Evolutionary conservation across 1,140 invertebrate species (phyloP).

Genomic region (Drosophila virilis): DNA sequence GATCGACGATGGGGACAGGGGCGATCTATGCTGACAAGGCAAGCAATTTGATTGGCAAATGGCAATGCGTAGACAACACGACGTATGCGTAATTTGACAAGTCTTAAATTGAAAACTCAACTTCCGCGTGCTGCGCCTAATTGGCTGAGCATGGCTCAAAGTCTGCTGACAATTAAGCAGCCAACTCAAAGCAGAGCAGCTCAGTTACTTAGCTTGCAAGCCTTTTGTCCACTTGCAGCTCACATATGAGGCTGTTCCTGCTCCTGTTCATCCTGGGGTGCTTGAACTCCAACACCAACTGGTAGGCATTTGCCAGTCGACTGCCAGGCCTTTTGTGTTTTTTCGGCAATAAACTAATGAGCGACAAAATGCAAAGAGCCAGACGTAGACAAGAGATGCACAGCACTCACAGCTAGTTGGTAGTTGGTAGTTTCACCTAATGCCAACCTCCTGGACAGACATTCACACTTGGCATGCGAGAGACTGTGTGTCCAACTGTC

Average conservation of each 20-base stretch:
- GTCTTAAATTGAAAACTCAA: constrained; percentile 61
- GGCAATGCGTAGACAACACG: constrained; percentile 61
- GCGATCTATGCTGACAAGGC: constrained; percentile 72
- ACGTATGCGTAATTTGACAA: constrained; percentile 79
- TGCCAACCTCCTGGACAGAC: background rate
- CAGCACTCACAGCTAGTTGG: background rate
- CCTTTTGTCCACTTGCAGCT: constrained; percentile 35
- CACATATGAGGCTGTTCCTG: background rate
- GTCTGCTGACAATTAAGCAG: constrained; percentile 73
- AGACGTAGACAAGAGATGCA: constrained; percentile 20
- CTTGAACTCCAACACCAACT: constrained; percentile 66
- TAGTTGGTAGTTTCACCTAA: too few relatives aligned
- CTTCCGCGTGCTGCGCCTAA: constrained; percentile 75
- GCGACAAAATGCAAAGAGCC: constrained; percentile 76
- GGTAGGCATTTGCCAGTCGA: constrained; percentile 40
- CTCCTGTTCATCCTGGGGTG: constrained; percentile 42
- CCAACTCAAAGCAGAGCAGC: constrained; percentile 4
- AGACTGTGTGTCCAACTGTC: constrained; percentile 27
- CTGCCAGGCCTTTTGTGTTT: constrained; percentile 51
- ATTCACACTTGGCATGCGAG: constrained; percentile 68
- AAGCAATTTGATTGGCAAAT: constrained; percentile 72
- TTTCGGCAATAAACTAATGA: constrained; percentile 82
- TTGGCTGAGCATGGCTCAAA: constrained; percentile 63
- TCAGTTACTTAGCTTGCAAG: constrained; percentile 25
- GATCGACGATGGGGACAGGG: constrained; percentile 4